These are phyloP conservation scores for Vimba vimba DNA, from an alignment of 2,113 vertebrate genomes.

Conservation along the genomic window DNA sequence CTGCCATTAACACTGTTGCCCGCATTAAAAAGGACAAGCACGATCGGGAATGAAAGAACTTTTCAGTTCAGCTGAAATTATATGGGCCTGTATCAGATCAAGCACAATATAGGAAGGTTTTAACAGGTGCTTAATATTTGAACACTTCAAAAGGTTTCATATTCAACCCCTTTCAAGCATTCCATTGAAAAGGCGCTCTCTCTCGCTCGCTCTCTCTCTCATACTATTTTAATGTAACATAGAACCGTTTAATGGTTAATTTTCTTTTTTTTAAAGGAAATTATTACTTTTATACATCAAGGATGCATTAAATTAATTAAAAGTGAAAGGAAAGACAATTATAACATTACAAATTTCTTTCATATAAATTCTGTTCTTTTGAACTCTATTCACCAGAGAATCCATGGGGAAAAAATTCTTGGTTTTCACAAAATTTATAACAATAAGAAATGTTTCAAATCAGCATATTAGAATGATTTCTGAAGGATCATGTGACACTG, in stretches of 20 bases:
- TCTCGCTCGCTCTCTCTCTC: too few relatives aligned
- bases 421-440: neutral
- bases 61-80: neutral
- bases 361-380: neutral
- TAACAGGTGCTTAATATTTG: neutral
- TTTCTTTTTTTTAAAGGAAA: too few relatives aligned
- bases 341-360: neutral
- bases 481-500: neutral
- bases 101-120: neutral
- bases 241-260: neutral
- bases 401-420: neutral
- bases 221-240: neutral
- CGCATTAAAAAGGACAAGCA: slow-evolving; percentile 1
- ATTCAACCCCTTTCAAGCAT: too few relatives aligned
- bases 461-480: neutral
- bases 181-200: too few relatives aligned
- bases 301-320: neutral
- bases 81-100: neutral
- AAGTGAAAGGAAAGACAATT: neutral
- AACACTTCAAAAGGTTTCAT: neutral
- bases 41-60: neutral
- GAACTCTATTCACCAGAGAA: neutral
- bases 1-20: neutral
- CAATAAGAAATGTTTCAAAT: neutral
- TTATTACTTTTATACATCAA: too few relatives aligned